Base-by-base conservation (phyloP, 2,113 vertebrate species). In the Cervus canadensis region DNA sequence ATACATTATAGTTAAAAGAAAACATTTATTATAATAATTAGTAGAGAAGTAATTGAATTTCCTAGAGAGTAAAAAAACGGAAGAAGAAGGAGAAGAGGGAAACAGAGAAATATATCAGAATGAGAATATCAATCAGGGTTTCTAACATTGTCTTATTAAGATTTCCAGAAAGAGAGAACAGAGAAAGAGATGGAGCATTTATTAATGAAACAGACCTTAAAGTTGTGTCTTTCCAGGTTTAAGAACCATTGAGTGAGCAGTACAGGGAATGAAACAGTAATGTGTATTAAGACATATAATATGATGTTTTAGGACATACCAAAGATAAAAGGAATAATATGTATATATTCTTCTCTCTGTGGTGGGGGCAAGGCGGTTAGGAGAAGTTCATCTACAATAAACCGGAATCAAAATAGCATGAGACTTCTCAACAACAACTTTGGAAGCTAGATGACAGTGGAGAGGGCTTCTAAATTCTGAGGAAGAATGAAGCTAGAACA, bases 41-140 rank as follows among this genome's bases (percentile, higher is more conserved):
- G 36, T 78, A 33, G 67, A 57, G 85, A 98, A 71, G 56, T 82
- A 82, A 78, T 76, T 25, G n/a, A 96, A 90, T n/a, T 95, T 97
- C 59, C 16, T 82, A 91, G 15, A 71, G 19, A 48, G 2, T 48
- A 67, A 84, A 28, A 50, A 54, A 30, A 33, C 48, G 25, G 33
- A 28, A 56, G 26, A 79, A 50, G 26, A 26, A 30, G 43, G 26
- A 30, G 45, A 48, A 30, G 25, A 81, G 50, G 78, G 59, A 78
- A 17, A 78, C n/a, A 67, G 30, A 95, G 62, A 78, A 56, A 23
- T 52, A 59, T 57, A 43, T 50, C 67, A 91, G 30, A 86, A 90
- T 28, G 17, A 50, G 6, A 89, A 28, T 56, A 52, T 40, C 23
- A 83, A 11, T 48, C 26, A 62, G 36, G 2, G 33, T 88, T 5